Conservation (phyloP, 2,888 invertebrate species). For the Itoplectis maculator region DNA sequence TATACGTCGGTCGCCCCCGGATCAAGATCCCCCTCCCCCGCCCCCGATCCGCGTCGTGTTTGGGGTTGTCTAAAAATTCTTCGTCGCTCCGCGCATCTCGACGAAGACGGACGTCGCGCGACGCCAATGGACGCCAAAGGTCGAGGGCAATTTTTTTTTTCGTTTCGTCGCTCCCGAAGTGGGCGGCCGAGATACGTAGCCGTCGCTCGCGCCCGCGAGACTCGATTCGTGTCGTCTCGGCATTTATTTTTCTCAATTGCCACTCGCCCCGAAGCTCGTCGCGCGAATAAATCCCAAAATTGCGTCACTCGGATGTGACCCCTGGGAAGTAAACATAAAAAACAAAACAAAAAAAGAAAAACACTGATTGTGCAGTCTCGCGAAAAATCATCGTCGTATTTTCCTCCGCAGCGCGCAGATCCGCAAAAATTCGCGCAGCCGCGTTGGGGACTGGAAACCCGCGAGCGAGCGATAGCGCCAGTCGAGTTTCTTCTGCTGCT, state of each 20-base stretch:
- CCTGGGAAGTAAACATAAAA: no score
- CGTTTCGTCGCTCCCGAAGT: constrained; percentile 52
- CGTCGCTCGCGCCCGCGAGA: no score
- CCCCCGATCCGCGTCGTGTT: background rate
- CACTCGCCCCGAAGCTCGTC: background rate
- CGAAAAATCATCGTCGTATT: background rate
- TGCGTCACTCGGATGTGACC: background rate
- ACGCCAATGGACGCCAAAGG: constrained; percentile 64
- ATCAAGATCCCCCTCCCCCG: no score
- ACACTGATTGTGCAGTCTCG: no score
- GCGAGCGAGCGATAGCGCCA: constrained; percentile 48
- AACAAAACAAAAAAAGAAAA: no score
- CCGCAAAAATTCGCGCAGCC: background rate
- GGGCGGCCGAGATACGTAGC: constrained; percentile 55
- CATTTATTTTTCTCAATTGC: constrained; percentile 21
- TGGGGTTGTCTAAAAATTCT: constrained; percentile 54
- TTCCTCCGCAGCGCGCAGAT: background rate
- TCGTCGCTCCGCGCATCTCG: constrained; percentile 13
- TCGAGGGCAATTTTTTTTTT: constrained; percentile 67
- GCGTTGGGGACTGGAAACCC: background rate
- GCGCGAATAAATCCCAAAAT: background rate
- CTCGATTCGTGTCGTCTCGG: background rate
- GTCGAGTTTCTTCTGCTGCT: constrained; percentile 62
- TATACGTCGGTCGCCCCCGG: no score
- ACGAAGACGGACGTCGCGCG: constrained; percentile 32